Base-by-base conservation (phyloP, 1,140 invertebrate species). In the Drosophila takahashii region DNA sequence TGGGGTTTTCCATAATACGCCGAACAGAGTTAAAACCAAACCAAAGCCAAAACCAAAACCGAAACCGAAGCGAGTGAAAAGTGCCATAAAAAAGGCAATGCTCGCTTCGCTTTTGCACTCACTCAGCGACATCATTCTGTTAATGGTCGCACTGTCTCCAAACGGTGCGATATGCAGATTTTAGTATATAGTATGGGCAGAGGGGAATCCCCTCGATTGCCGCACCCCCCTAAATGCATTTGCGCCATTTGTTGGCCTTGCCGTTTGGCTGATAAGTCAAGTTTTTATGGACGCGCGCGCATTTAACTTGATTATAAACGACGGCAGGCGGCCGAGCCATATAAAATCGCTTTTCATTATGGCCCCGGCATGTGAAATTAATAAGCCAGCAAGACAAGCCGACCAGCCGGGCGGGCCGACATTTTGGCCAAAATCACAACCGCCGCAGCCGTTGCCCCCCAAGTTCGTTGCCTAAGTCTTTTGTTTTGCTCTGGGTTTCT, bases 261-360 rank as follows among this genome's bases (percentile, higher is more conserved):
- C 57, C 74, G 44, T 41, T 36, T 22, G 81, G 61, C 64, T 86
- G 81, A 86, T 86, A 86, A 86, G 65, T 81, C 83, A 76, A 79
- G 70, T 76, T 87, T 86, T 86, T 86, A 89, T 86, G 59, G 84
- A 81, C 58, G 53, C 45, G 83, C 75, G 71, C 61, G 79, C 83
- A 86, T 83, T 86, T 86, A 86, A 86, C 83, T 86, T 86, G 83
- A 87, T 86, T 86, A 87, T 87, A 87, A 86, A 86, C 84, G 83
- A 86, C 84, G 76, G 79, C 83, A 79, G 79, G 75, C 78, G 83
- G 84, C 66, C 66, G 69, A 51, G 81, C 75, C 65, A 89, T 87
- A 86, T 86, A 86, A 86, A 86, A 86, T 86, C 79, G 84, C 61
- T 83, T 87, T 86, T 86, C 83, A 86, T 86, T 86, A 86, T 73